Conservation (phyloP, 2,888 invertebrate species). For the Odontocerum albicorne region DNA sequence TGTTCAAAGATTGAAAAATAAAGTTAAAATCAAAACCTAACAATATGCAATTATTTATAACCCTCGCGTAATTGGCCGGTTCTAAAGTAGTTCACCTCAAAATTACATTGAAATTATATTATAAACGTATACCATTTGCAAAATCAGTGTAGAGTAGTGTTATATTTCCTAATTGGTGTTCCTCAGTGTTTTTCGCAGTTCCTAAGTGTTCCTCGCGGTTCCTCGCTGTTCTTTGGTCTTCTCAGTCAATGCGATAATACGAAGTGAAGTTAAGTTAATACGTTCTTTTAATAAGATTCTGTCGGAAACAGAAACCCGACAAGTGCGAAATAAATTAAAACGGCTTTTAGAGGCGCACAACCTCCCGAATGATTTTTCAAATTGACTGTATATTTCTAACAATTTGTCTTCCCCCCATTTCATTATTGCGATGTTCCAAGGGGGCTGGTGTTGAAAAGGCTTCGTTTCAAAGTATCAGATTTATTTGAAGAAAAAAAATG, state of each 20-base stretch:
- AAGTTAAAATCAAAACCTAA: no score
- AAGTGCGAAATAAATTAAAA: constrained; percentile 36
- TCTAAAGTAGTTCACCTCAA: no score
- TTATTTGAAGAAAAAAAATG: constrained; percentile 58
- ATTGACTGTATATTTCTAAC: constrained; percentile 14
- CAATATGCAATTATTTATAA: no score
- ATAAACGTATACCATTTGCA: no score
- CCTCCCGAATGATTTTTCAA: constrained; percentile 17
- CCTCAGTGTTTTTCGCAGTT: no score
- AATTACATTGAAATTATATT: no score
- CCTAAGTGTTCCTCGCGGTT: no score
- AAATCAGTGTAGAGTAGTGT: no score
- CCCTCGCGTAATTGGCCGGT: no score
- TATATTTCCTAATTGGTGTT: no score
- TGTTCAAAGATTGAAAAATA: no score
- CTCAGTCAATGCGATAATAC: constrained; percentile 14
- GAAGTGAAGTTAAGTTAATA: constrained; percentile 22
- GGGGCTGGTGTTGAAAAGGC: constrained; percentile 17
- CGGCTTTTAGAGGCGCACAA: constrained; percentile 6
- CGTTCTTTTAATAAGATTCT: constrained; percentile 34
- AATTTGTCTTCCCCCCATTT: constrained; percentile 7
- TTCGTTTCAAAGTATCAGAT: constrained; percentile 30
- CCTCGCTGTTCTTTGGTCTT: no score
- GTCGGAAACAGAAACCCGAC: constrained; percentile 24
- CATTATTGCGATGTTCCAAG: constrained; percentile 1